Evolutionary conservation across 2,888 invertebrate species (phyloP).

Genomic region (Odontocerum albicorne): DNA sequence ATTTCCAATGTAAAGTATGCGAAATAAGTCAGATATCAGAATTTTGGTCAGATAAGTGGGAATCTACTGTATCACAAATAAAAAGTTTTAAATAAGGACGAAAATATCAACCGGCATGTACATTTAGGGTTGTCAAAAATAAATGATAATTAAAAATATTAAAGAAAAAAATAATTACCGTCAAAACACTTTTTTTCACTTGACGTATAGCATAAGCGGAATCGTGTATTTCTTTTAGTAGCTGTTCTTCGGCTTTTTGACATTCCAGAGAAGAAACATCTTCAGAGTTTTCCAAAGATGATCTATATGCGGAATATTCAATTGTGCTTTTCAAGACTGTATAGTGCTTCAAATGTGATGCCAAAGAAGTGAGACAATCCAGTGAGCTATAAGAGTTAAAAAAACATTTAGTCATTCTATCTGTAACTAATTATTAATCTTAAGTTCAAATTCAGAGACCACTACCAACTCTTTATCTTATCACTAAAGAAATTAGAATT

Average conservation of each 20-base stretch:
- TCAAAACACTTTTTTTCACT: slow-evolving; percentile 3
- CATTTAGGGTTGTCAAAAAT: too few relatives aligned
- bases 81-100: too few relatives aligned
- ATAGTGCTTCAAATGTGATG: background rate
- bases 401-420: too few relatives aligned
- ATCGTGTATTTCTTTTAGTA: slow-evolving; percentile 13
- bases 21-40: too few relatives aligned
- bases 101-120: too few relatives aligned
- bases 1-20: too few relatives aligned
- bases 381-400: background rate
- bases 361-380: background rate
- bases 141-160: background rate
- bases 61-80: too few relatives aligned
- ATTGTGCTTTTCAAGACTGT: background rate
- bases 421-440: too few relatives aligned
- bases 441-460: too few relatives aligned
- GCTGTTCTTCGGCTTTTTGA: background rate
- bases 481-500: too few relatives aligned
- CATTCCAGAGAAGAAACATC: slow-evolving; percentile 41
- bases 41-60: too few relatives aligned
- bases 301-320: background rate
- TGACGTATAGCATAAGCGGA: slow-evolving; percentile 6
- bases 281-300: background rate
- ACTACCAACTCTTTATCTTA: too few relatives aligned
- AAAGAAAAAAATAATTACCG: background rate